Base-by-base conservation (phyloP, 2,797 vertebrate species). In the Sebastes iracundus region DNA sequence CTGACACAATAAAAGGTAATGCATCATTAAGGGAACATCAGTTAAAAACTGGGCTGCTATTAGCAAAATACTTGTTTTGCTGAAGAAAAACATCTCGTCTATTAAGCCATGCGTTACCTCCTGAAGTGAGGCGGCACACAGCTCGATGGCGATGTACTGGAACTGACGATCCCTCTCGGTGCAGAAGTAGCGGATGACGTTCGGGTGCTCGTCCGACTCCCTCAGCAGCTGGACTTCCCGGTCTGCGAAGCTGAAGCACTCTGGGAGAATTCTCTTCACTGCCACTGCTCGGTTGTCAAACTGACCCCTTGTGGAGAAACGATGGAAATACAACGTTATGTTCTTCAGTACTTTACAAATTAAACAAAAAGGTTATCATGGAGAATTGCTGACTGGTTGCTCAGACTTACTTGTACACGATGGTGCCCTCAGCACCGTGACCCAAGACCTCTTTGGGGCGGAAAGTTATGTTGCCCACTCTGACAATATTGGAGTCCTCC, bases 111-210 rank as follows among this genome's bases (percentile, higher is more conserved):
- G 4, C 10, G 2, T 59, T 88, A 98, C 99, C 97, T 99, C 97
- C 89, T 99, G 99, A 55, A 99, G 94, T 0, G 98, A 98, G 79
- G 97, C 96, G 0, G 96, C 95, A 3, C 98, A 99, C 23, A 99
- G 95, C 94, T 99, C 99, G 0, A 98, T 98, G 85, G 99, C 98
- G 0, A 99, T 99, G 94, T 99, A 99, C 93, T 99, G 99, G 92
- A 99, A 99, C 96, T 99, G 99, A 2, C 98, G 97, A 91, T 99
- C 98, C 75, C 93, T 75, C 94, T 99, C 99, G 0, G 98, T 99
- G 94, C 99, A 99, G 95, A 98, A 99, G 81, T 99, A 99, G 35
- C 99, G 98, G 88, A 99, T 99, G 74, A 99, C 99, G 0, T 99
- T 98, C 0, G 98, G 98, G 81, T 99, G 97, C 81, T 99, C 98